Percentiles rank a stretch among this genome's conserved stretches.
Conservation (phyloP, 1,140 invertebrate genomes). For the Cataglyphis hispanica region DNA sequence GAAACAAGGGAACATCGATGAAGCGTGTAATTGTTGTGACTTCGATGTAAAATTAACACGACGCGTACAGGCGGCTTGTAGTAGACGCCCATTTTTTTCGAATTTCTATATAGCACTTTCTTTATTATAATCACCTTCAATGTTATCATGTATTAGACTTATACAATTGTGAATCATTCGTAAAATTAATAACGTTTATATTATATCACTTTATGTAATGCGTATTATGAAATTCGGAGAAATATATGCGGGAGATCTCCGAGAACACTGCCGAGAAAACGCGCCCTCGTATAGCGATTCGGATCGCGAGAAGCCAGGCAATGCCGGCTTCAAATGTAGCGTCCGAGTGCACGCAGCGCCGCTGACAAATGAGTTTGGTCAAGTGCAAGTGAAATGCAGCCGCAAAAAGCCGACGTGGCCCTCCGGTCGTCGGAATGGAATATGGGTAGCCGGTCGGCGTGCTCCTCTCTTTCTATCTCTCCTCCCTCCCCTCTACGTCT, state of each 20-base stretch:
- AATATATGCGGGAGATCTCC: neutral
- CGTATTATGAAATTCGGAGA: neutral
- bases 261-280: constrained; percentile 43
- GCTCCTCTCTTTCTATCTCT: constrained; percentile 56
- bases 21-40: constrained; percentile 24
- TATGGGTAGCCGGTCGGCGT: constrained; percentile 63
- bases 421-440: constrained; percentile 65
- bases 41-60: constrained; percentile 31
- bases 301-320: constrained; percentile 15
- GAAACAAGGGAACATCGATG: constrained; percentile 23
- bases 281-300: constrained; percentile 31
- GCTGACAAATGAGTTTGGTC: constrained; percentile 68
- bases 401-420: constrained; percentile 59
- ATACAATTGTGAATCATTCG: neutral
- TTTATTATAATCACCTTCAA: neutral
- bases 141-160: neutral
- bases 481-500: constrained; percentile 46
- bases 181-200: neutral
- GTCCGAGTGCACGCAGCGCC: neutral
- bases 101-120: neutral
- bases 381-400: constrained; percentile 67
- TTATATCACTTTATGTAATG: neutral
- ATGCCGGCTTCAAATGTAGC: neutral
- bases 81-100: constrained; percentile 10
- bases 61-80: neutral